Evolutionary conservation across 2,888 invertebrate genomes (phyloP).

Genomic region (Itoplectis maculator): DNA sequence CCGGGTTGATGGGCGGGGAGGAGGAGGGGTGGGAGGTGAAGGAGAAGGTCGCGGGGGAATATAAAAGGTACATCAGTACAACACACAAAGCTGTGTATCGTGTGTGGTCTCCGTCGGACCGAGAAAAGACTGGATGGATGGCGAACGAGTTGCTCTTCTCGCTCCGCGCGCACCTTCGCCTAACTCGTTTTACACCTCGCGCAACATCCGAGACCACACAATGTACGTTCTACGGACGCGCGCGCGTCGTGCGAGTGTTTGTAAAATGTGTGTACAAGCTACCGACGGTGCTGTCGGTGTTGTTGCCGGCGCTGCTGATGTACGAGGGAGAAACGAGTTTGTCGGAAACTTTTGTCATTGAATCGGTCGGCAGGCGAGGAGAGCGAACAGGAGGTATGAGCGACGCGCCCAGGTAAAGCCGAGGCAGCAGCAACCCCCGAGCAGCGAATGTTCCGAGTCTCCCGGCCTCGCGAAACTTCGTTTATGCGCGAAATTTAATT

Average conservation of each 20-base stretch:
- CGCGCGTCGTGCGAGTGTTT: neutral
- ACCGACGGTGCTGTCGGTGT: neutral
- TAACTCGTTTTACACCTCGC: slow-evolving; percentile 30
- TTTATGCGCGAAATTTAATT: slow-evolving; percentile 45
- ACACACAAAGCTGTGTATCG: neutral
- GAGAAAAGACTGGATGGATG: slow-evolving; percentile 9
- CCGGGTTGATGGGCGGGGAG: neutral
- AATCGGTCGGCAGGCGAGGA: slow-evolving; percentile 5
- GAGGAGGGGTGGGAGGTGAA: neutral
- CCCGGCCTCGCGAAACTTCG: slow-evolving; percentile 17
- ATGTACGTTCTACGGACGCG: neutral
- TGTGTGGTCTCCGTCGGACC: neutral
- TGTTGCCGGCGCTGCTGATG: slow-evolving; percentile 1
- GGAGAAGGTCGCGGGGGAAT: neutral
- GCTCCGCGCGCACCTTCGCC: neutral
- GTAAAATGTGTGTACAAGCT: neutral
- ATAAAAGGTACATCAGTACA: slow-evolving; percentile 4
- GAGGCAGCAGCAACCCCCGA: neutral
- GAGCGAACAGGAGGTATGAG: neutral
- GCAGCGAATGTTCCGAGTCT: slow-evolving; percentile 9
- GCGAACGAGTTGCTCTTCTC: neutral
- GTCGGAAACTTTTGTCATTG: slow-evolving; percentile 30
- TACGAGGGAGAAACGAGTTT: slow-evolving; percentile 28
- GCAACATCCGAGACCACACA: neutral
- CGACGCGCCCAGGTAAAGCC: slow-evolving; percentile 11